Evolutionary conservation across 2,797 vertebrate genomes (phyloP).

Genomic region (Margarornis squamiger): DNA sequence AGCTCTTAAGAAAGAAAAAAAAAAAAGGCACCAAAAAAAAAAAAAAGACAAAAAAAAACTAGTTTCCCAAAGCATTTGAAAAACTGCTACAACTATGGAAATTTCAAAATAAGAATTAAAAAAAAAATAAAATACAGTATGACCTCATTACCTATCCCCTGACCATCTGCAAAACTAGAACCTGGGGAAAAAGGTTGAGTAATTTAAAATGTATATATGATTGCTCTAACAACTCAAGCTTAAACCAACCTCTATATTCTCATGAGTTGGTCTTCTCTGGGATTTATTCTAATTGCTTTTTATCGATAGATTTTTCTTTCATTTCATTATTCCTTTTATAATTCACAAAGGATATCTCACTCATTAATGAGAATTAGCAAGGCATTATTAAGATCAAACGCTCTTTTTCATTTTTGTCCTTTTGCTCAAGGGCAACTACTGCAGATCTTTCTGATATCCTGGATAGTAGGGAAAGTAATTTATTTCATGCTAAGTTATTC

Average conservation of each 20-base stretch:
- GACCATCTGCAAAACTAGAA: not conserved
- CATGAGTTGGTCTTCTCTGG: constrained; percentile 7
- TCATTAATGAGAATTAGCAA: constrained; percentile 51
- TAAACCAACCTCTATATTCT: constrained; percentile 11
- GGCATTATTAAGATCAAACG: constrained; percentile 18
- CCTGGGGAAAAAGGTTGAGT: not conserved
- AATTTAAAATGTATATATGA: not conserved
- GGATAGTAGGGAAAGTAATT: constrained; percentile 1
- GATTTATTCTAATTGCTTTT: constrained; percentile 63
- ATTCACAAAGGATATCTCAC: constrained; percentile 28
- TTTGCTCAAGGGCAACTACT: constrained; percentile 16
- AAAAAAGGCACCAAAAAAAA: not conserved
- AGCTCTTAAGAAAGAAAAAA: not conserved
- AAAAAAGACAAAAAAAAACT: not conserved
- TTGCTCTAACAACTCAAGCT: not conserved
- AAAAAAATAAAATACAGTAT: not conserved
- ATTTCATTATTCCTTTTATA: not conserved
- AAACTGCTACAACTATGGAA: not conserved
- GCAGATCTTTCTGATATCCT: constrained; percentile 6
- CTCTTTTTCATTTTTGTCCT: not conserved
- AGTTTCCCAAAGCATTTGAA: not conserved
- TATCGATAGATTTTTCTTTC: constrained; percentile 47
- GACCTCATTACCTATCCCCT: not conserved
- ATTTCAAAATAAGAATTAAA: not conserved
- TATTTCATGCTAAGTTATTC: not conserved